Percentiles rank a stretch among this genome's conserved stretches.
These are phyloP conservation scores for Sitodiplosis mosellana DNA, from an alignment of 1,140 invertebrate species.

Conservation along the genomic window DNA sequence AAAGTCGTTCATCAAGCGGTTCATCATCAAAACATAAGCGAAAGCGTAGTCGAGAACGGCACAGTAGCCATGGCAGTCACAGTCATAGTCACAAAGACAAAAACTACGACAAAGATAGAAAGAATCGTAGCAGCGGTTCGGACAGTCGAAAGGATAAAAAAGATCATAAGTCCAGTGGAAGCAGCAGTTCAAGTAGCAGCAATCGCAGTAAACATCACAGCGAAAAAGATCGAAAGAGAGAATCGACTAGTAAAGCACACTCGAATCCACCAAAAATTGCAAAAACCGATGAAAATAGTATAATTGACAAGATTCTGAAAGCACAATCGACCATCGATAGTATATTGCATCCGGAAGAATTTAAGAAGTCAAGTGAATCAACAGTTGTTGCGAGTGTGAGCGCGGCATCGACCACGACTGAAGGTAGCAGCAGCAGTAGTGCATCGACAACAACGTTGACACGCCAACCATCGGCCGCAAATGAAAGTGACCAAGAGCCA, in stretches of 20 bases:
- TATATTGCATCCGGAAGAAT: conserved; percentile 9
- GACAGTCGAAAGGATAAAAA: background rate
- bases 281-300: conserved; percentile 9
- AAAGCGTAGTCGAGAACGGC: conserved; percentile 11
- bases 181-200: conserved; percentile 4
- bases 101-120: background rate
- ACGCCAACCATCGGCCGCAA: conserved; percentile 16
- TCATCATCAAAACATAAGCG: background rate
- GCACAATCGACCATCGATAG: background rate
- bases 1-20: conserved; percentile 15
- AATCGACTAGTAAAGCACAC: conserved; percentile 7
- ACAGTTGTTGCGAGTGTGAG: too few relatives aligned
- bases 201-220: conserved; percentile 2
- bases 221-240: conserved; percentile 13
- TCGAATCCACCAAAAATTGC: background rate
- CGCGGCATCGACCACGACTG: conserved; percentile 14
- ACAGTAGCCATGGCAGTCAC: conserved; percentile 5
- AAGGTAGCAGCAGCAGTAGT: conserved; percentile 9
- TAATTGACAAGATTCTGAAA: conserved; percentile 20
- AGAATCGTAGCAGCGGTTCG: background rate
- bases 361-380: conserved; percentile 17
- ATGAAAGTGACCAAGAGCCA: conserved; percentile 40
- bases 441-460: conserved; percentile 5
- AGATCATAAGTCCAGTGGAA: background rate
- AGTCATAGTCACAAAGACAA: conserved; percentile 3